phyloP scores from a whole-genome alignment of 2,113 vertebrate genomes.

The Regulus satrapa region DNA sequence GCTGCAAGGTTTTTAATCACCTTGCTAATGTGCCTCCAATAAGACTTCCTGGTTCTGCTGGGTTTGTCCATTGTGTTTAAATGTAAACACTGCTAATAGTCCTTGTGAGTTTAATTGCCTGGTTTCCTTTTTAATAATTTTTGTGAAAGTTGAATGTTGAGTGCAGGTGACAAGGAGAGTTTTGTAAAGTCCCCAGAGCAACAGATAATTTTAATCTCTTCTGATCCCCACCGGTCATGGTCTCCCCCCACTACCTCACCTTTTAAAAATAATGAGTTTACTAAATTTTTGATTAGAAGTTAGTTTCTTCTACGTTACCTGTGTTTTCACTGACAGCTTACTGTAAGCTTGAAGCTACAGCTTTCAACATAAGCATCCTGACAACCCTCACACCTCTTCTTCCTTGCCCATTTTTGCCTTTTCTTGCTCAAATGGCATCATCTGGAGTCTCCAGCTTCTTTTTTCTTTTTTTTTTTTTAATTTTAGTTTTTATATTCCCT shows the following conservation, averaged over 20 bases:
- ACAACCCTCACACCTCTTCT: not conserved
- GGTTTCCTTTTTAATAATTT: not conserved
- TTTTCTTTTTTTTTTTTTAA: not conserved
- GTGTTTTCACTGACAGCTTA: not conserved
- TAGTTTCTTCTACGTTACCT: not conserved
- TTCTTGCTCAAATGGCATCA: not conserved
- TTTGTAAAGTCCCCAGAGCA: not conserved
- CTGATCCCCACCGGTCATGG: not conserved
- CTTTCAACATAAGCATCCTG: not conserved
- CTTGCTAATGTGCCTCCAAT: not conserved
- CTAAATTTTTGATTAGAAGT: not conserved
- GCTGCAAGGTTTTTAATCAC: not conserved
- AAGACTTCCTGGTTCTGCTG: not conserved
- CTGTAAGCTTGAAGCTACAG: not conserved
- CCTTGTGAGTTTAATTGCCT: not conserved
- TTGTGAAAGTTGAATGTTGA: not conserved
- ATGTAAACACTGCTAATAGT: not conserved
- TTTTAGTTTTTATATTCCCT: not conserved
- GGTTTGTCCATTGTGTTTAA: not conserved
- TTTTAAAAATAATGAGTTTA: not conserved
- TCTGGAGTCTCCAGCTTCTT: not conserved
- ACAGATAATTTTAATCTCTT: not conserved
- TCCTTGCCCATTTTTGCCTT: not conserved
- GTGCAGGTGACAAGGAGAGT: not conserved
- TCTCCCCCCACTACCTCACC: not conserved